Evolutionary conservation across 2,113 vertebrate species (phyloP), one percentile per base, ranked within the genome.

Genomic region (Tragelaphus imberbis): DNA sequence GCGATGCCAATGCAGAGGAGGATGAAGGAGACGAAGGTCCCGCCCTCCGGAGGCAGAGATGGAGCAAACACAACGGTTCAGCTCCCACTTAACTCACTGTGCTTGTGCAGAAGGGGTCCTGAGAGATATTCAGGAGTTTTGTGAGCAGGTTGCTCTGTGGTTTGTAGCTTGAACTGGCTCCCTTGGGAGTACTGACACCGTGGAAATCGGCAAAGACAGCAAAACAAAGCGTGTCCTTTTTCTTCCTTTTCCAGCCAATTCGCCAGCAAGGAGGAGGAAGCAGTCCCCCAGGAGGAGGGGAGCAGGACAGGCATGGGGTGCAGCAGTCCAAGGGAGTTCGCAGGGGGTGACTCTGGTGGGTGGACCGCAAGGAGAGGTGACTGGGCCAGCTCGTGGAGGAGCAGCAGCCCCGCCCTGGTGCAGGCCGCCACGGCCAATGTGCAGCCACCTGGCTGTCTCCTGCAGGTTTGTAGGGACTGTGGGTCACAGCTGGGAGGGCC

Each of bases 11-110:
- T 3, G 49, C 49, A 0, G 5, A 27, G 56, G 36, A 79, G 1
- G 1, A 5, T 21, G 5, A 17, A 23, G 36, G 16, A 51, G 44
- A 30, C 0, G 0, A 14, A 51, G 49, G 7, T 6, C 17, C 51
- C 2, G 5, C 10, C 21, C 51, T 44, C 10, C 0, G 3, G 61
- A 7, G 27, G n/a, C 23, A 9, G 88, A 85, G 47, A n/a, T 2
- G 10, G 40, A 21, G 14, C 6, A 16, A 27, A 15, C 44, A 13
- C 4, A 6, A 6, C 0, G 0, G 3, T 14, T 10, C 21, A 2
- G 33, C 28, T 58, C 2, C 58, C 9, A 4, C 7, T 1, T n/a
- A 2, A 4, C 12, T 8, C 3, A 8, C 23, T 2, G 6, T 33
- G 2, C 5, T 36, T 84, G 28, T 17, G 33, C 65, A 17, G 11